phyloP scores from a whole-genome alignment of 2,113 vertebrate genomes.

The Turnix velox region DNA sequence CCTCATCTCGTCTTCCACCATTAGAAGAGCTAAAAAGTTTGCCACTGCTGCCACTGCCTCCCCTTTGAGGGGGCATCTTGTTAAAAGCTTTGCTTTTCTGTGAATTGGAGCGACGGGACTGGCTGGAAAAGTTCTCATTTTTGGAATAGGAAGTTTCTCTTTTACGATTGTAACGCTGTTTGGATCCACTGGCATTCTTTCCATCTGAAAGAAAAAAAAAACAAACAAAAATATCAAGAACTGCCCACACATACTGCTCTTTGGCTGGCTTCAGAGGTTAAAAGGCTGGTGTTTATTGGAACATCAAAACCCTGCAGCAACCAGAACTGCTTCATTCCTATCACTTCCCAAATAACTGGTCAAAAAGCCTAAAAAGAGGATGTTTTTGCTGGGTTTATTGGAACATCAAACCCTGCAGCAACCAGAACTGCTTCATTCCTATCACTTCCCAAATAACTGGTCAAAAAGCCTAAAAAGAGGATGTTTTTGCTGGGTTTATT shows the following conservation, averaged over 20 bases:
- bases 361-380: too few species aligned
- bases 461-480: too few species aligned
- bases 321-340: too few species aligned
- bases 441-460: too few species aligned
- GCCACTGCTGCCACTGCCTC: constrained; percentile 73
- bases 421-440: too few species aligned
- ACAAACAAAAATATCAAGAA: neutral
- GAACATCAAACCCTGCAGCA: too few species aligned
- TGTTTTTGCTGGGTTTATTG: too few species aligned
- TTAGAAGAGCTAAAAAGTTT: constrained; percentile 86
- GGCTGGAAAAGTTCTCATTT: constrained; percentile 87
- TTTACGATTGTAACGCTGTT: constrained; percentile 89
- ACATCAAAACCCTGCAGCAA: too few species aligned
- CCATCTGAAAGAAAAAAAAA: constrained; percentile 77
- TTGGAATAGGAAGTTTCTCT: constrained; percentile 91
- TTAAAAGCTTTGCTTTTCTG: constrained; percentile 99
- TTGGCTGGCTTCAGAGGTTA: neutral
- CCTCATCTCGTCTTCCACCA: constrained; percentile 99
- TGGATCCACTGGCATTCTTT: constrained; percentile 90
- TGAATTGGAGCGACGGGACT: constrained; percentile 90
- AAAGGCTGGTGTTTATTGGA: neutral
- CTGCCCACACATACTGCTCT: rapidly evolving
- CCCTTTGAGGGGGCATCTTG: constrained; percentile 96
- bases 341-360: too few species aligned
- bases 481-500: too few species aligned